Percentiles rank a stretch among this genome's conserved stretches.
phyloP scores from a whole-genome alignment of 2,797 vertebrate species.

The Rhynchonycteris naso region DNA sequence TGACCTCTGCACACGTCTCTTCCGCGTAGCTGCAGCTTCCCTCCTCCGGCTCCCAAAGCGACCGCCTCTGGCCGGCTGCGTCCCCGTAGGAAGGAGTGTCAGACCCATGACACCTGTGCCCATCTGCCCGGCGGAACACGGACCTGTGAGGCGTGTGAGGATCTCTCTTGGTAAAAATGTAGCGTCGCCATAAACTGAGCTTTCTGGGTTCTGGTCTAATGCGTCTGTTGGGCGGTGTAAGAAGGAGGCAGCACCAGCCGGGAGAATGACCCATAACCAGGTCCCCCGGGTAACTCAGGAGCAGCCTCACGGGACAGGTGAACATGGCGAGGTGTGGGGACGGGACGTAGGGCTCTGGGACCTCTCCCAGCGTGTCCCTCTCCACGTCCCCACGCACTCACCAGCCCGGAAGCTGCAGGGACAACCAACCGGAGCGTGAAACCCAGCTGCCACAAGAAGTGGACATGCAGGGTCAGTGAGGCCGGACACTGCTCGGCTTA shows the following conservation, averaged over 20 bases:
- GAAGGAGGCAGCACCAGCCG: slow-evolving; percentile 93
- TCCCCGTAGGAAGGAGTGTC: slow-evolving; percentile 96
- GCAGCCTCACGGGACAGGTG: neutral
- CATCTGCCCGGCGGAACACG: slow-evolving; percentile 92
- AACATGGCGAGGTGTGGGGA: no score
- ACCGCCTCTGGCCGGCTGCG: slow-evolving; percentile 94
- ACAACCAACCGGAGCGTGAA: neutral
- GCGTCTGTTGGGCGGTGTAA: slow-evolving; percentile 95
- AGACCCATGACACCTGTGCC: slow-evolving; percentile 98
- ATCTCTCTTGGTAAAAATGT: slow-evolving; percentile 96
- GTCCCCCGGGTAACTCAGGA: neutral
- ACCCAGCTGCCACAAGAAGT: neutral
- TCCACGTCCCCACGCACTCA: neutral
- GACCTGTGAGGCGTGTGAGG: slow-evolving; percentile 93
- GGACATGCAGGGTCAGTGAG: neutral
- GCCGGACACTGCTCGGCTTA: neutral
- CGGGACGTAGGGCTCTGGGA: no score
- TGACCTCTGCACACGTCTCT: slow-evolving; percentile 93
- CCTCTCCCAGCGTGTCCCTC: neutral
- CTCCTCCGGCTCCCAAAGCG: slow-evolving; percentile 94
- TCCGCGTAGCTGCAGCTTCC: slow-evolving; percentile 94
- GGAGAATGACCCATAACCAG: slow-evolving; percentile 92
- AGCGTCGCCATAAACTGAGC: slow-evolving; percentile 95
- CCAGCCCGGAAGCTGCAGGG: neutral
- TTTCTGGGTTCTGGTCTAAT: slow-evolving; percentile 95